phyloP scores from a whole-genome alignment of 2,888 invertebrate species.

The Patella depressa region DNA sequence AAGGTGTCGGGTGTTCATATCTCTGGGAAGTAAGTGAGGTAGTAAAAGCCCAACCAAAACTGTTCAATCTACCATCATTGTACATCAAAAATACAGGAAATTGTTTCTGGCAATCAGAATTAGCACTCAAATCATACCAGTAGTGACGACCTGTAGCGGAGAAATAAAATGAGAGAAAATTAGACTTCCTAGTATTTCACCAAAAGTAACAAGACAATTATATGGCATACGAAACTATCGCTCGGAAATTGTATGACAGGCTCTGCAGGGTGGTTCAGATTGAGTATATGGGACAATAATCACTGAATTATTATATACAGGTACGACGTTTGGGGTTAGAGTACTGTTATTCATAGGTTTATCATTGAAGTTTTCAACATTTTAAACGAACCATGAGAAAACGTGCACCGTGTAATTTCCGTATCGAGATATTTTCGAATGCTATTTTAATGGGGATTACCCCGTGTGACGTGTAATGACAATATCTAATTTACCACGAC shows the following conservation, averaged over 20 bases:
- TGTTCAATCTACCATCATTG: slow-evolving; percentile 60
- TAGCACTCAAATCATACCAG: slow-evolving; percentile 53
- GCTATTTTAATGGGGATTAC: too few relatives aligned
- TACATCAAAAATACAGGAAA: slow-evolving; percentile 63
- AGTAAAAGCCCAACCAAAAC: slow-evolving; percentile 59
- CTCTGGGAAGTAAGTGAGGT: slow-evolving; percentile 31
- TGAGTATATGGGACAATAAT: not conserved
- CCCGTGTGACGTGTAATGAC: too few relatives aligned
- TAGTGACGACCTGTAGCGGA: slow-evolving; percentile 54
- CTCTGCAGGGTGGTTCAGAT: not conserved
- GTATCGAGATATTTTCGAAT: too few relatives aligned
- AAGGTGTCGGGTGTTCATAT: slow-evolving; percentile 43
- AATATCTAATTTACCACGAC: too few relatives aligned
- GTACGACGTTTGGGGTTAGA: not conserved
- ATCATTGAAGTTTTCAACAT: too few relatives aligned
- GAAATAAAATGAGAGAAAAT: too few relatives aligned
- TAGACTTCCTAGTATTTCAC: too few relatives aligned
- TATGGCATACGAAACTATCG: too few relatives aligned
- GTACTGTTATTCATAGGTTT: not conserved
- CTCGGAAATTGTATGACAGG: not conserved
- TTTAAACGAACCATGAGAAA: too few relatives aligned
- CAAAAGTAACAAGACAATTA: not conserved
- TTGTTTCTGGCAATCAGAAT: slow-evolving; percentile 57
- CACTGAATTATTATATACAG: not conserved
- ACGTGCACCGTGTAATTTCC: too few relatives aligned